Evolutionary conservation across 2,888 invertebrate genomes (phyloP), one percentile per base, ranked within the genome.

Genomic region (Synanthedon andrenaeformis): DNA sequence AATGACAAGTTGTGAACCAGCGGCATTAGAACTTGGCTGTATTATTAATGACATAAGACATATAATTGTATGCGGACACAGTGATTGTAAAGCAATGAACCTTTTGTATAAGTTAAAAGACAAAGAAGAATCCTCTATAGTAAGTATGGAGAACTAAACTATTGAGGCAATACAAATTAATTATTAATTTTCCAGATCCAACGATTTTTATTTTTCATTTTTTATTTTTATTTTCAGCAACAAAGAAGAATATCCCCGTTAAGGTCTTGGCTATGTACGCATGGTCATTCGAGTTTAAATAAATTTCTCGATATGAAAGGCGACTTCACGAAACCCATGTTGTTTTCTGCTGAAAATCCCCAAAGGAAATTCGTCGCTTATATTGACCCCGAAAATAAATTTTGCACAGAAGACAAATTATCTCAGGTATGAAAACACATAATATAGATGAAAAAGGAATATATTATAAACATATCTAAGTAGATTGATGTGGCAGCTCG

Each of bases 11-110:
- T 97, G 97, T 64, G 98, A 99, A 82, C 97, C 98, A 8, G 98
- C 97, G 5, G 98, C 97, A 4, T 82, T 99, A 62, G 98, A 99
- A 82, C 89, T 99, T 53, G 97, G 96, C 23, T 98, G 98, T 76
- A 92, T 97, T 17, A 90, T 96, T 48, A 97, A 97, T 72, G 92
- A 96, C 64, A 96, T 98, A 60, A 89, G 93, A 57, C 96, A 98
- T 72, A 92, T 98, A 48, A 95, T 98, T 59, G 96, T 99, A 3
- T 98, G 98, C 73, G 99, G 99, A 0, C 98, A 99, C 75, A 97
- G 98, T 58, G 98, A 99, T 75, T 99, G 99, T 77, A 98, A 98
- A 90, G 98, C 98, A 3, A 98, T 98, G 93, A 97, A 97, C 89
- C 89, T 97, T 55, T 86, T 98, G 2, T 95, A 96, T 74, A 91